A percentile compares a stretch with the other conserved stretches of the same genome.
Conservation (phyloP, 2,113 vertebrate species). For the Empidonax alnorum region DNA sequence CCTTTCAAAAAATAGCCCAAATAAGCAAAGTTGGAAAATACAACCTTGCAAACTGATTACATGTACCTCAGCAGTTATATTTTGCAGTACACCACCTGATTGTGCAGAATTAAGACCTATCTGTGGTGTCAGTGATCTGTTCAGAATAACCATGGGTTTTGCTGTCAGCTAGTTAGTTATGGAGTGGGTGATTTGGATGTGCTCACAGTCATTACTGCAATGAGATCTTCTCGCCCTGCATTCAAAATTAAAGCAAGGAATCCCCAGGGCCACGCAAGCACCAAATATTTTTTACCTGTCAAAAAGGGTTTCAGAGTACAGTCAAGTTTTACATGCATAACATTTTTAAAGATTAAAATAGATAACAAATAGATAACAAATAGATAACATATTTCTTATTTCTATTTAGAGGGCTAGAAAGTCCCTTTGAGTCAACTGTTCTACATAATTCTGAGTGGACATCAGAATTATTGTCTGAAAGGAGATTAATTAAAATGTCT, state of each 20-base stretch:
- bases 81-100: background rate
- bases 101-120: slow-evolving; percentile 8
- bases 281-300: background rate
- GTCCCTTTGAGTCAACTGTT: background rate
- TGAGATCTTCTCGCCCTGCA: background rate
- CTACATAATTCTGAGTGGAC: background rate
- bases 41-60: background rate
- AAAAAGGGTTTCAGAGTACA: background rate
- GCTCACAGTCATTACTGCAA: background rate
- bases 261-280: background rate
- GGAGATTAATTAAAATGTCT: background rate
- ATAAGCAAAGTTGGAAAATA: background rate
- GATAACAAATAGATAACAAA: background rate
- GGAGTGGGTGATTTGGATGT: background rate
- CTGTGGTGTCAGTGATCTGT: background rate
- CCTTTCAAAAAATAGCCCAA: background rate
- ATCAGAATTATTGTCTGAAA: background rate
- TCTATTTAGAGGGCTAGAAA: background rate
- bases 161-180: background rate
- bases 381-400: background rate
- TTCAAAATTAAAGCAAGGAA: background rate
- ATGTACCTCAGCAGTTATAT: background rate
- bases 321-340: background rate
- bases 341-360: background rate
- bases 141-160: background rate